These are phyloP conservation scores for Drosophila arizonae DNA, from an alignment of 1,140 invertebrate genomes.

Conservation along the genomic window DNA sequence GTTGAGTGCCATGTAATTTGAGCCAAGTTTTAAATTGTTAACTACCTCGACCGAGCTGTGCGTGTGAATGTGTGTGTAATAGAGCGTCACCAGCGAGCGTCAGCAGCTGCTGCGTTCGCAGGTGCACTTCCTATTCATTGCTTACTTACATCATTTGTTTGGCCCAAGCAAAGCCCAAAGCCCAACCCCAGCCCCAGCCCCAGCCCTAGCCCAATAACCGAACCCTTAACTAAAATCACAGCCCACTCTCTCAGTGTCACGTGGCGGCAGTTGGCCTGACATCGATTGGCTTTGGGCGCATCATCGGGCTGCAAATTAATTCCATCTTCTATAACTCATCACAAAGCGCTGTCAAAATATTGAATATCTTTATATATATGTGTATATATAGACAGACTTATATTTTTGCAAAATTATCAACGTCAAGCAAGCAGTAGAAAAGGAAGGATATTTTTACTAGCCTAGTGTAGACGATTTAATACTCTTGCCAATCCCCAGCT, in stretches of 20 bases:
- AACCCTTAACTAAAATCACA: constrained; percentile 40
- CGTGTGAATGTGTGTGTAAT: constrained; percentile 78
- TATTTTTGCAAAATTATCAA: constrained; percentile 68
- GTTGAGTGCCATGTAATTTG: constrained; percentile 69
- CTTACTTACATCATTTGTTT: constrained; percentile 65
- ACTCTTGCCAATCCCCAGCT: background rate
- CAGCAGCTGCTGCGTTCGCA: constrained; percentile 65
- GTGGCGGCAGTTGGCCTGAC: constrained; percentile 38
- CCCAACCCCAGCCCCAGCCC: background rate
- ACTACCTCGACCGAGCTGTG: constrained; percentile 58
- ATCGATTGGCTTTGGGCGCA: constrained; percentile 25
- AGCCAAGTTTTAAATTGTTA: constrained; percentile 67
- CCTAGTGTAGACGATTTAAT: constrained; percentile 12
- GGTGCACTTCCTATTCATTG: constrained; percentile 29
- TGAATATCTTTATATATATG: constrained; percentile 46
- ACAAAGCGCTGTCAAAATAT: constrained; percentile 80
- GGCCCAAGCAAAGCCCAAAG: constrained; percentile 8
- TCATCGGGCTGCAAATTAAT: constrained; percentile 66
- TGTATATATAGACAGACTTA: background rate
- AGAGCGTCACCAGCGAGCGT: constrained; percentile 63
- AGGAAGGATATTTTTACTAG: too few species aligned
- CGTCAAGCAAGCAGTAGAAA: constrained; percentile 37
- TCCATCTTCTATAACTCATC: constrained; percentile 74
- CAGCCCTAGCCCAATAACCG: background rate
- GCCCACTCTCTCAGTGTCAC: constrained; percentile 25